A percentile compares a stretch with the other conserved stretches of the same genome.
Conservation (phyloP, 2,797 vertebrate genomes). For the Anguilla obscura region DNA sequence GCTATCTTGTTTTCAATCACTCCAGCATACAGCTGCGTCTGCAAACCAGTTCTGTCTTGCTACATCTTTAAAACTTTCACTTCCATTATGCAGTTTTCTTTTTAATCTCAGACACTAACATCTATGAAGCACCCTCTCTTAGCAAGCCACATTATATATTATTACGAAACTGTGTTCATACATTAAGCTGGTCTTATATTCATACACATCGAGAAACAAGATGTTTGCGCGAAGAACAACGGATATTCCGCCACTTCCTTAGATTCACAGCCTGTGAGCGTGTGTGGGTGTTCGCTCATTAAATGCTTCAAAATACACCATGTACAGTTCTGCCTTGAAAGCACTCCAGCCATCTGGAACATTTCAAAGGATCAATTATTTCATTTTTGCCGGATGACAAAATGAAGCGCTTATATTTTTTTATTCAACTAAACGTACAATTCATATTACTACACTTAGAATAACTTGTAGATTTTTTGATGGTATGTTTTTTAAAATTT, state of each 20-base stretch:
- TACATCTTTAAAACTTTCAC: background rate
- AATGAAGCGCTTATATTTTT: background rate
- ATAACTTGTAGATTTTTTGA: background rate
- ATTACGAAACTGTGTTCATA: background rate
- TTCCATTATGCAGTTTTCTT: background rate
- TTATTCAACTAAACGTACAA: background rate
- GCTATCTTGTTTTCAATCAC: background rate
- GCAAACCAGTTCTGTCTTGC: background rate
- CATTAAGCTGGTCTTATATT: background rate
- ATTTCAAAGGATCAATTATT: background rate
- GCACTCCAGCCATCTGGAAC: background rate
- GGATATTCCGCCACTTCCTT: background rate
- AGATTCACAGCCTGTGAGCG: background rate
- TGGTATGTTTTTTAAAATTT: background rate
- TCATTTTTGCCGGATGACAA: background rate
- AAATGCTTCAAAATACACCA: background rate
- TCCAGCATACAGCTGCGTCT: background rate
- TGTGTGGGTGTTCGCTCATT: slow-evolving; percentile 12
- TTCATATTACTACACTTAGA: background rate
- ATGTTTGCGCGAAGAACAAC: background rate
- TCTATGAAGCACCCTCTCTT: background rate
- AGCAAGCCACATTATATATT: background rate
- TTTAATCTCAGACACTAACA: background rate
- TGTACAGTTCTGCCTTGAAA: background rate
- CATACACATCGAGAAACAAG: background rate